Evolutionary conservation across 2,888 invertebrate species (phyloP).

Genomic region (Ashinkailepas kermadecensis): DNA sequence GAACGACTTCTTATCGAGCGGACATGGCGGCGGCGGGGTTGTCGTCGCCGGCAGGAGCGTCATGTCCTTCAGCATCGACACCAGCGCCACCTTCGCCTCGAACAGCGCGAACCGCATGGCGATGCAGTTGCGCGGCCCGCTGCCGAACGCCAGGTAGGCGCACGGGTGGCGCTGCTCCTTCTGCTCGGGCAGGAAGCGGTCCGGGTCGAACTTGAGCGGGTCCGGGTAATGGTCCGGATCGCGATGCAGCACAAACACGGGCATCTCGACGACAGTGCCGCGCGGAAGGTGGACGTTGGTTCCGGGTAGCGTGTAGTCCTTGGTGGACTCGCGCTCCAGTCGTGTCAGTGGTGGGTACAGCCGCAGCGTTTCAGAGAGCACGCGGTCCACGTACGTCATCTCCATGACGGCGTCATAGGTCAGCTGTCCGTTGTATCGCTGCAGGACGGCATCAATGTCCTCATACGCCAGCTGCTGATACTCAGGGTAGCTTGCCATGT

Average conservation of each 20-base stretch:
- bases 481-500: slow-evolving; percentile 48
- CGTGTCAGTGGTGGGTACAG: slow-evolving; percentile 53
- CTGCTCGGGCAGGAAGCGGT: no score
- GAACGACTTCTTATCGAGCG: not conserved
- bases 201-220: no score
- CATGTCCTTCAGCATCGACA: slow-evolving; percentile 45
- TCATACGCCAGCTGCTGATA: slow-evolving; percentile 48
- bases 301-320: slow-evolving; percentile 31
- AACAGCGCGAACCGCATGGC: slow-evolving; percentile 48
- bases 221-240: slow-evolving; percentile 54
- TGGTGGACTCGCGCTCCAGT: slow-evolving; percentile 43
- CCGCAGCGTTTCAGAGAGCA: slow-evolving; percentile 53
- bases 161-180: slow-evolving; percentile 29
- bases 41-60: slow-evolving; percentile 38
- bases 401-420: slow-evolving; percentile 46
- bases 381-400: slow-evolving; percentile 51
- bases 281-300: slow-evolving; percentile 27
- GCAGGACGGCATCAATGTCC: slow-evolving; percentile 46
- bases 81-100: slow-evolving; percentile 47
- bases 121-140: slow-evolving; percentile 35
- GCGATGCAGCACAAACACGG: slow-evolving; percentile 53
- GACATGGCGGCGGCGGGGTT: not conserved
- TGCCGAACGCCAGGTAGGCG: slow-evolving; percentile 35
- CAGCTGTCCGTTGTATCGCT: no score
- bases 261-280: slow-evolving; percentile 44